These are phyloP conservation scores for Callionymus lyra DNA, from an alignment of 2,113 vertebrate genomes.

Conservation along the genomic window DNA sequence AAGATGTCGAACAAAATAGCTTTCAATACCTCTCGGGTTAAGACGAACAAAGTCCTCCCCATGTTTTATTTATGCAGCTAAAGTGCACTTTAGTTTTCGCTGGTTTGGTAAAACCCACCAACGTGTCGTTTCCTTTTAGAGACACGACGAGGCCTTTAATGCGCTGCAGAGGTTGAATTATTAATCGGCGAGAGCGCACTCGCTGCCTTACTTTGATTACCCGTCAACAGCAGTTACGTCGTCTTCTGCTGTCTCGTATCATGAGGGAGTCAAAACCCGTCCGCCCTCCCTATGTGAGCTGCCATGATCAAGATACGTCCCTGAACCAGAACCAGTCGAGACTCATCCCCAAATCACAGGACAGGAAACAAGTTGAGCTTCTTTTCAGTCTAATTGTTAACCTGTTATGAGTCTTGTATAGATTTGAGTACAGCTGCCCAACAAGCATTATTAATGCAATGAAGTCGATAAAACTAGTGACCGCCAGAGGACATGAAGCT, in stretches of 20 bases:
- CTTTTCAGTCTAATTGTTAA: no score
- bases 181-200: conserved; percentile 11
- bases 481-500: no score
- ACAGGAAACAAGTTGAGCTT: no score
- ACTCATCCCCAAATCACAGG: conserved; percentile 15
- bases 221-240: conserved; percentile 56
- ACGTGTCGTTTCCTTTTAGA: no score
- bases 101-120: no score
- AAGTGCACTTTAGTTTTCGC: conserved; percentile 23
- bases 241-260: conserved; percentile 27
- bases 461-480: no score
- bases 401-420: no score
- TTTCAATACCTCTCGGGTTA: conserved; percentile 12
- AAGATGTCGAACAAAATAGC: conserved; percentile 17
- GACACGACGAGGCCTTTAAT: no score
- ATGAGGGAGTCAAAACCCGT: conserved; percentile 44
- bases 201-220: neutral
- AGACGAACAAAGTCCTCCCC: conserved; percentile 22
- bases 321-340: neutral
- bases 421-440: no score
- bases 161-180: no score
- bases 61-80: conserved; percentile 33
- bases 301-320: conserved; percentile 50
- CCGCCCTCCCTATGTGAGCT: conserved; percentile 28
- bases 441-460: no score